phyloP scores from a whole-genome alignment of 2,797 vertebrate genomes.

The Silurus lanzhouensis region DNA sequence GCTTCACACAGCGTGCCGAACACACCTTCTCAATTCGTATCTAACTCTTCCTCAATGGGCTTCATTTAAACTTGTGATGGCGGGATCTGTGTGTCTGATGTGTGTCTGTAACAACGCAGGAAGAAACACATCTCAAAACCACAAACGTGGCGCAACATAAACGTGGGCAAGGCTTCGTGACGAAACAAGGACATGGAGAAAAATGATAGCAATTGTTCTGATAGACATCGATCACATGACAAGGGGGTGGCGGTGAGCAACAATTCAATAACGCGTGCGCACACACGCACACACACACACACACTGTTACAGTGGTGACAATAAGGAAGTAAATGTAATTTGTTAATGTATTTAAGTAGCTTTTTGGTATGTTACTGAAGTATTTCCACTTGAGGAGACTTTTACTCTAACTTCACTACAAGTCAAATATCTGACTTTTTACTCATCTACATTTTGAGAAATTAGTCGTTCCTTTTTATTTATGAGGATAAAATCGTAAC shows the following conservation, averaged over 20 bases:
- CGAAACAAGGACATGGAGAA: neutral
- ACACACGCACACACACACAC: neutral
- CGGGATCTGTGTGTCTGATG: neutral
- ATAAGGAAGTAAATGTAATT: no score
- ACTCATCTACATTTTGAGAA: no score
- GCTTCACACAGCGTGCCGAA: neutral
- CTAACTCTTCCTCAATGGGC: neutral
- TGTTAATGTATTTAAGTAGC: no score
- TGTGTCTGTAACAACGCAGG: neutral
- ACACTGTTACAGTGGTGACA: no score
- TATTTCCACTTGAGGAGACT: no score
- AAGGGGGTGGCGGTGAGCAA: neutral
- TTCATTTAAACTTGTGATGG: neutral
- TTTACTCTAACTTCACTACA: no score
- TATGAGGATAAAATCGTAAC: no score
- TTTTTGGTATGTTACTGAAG: no score
- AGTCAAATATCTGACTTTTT: no score
- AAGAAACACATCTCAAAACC: neutral
- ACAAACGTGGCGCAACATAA: neutral
- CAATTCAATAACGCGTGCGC: neutral
- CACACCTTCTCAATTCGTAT: neutral
- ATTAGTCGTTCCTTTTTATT: no score
- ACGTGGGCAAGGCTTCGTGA: neutral
- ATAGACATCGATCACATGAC: neutral
- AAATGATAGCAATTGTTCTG: neutral